Evolutionary conservation across 2,888 invertebrate genomes (phyloP).

Genomic region (Melieria crassipennis): DNA sequence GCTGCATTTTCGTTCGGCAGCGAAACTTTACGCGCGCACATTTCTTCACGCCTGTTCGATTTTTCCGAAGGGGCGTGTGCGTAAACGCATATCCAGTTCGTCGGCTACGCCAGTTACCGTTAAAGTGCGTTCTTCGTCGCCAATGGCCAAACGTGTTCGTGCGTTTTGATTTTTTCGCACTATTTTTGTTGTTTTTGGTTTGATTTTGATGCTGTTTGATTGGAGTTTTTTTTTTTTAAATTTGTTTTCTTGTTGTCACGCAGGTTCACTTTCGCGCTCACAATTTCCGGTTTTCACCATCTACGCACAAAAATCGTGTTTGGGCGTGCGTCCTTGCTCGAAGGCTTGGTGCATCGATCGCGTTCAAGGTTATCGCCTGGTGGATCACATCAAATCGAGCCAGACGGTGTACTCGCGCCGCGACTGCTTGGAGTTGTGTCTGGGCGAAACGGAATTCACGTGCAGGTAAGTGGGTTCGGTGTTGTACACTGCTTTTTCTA

Average conservation of each 20-base stretch:
- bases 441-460: conserved; percentile 89
- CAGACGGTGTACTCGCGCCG: conserved; percentile 82
- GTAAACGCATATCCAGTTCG: conserved; percentile 42
- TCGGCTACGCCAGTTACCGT: conserved; percentile 46
- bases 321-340: conserved; percentile 89
- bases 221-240: conserved; percentile 23
- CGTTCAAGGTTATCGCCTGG: conserved; percentile 86
- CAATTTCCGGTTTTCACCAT: conserved; percentile 97
- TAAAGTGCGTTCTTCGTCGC: conserved; percentile 14
- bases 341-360: conserved; percentile 95
- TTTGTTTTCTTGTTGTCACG: conserved; percentile 20
- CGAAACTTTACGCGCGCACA: conserved; percentile 36
- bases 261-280: conserved; percentile 90
- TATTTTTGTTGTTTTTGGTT: neutral
- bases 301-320: conserved; percentile 94
- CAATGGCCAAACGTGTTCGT: no score
- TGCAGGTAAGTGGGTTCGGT: conserved; percentile 79
- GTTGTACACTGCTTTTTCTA: neutral
- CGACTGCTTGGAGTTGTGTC: conserved; percentile 90
- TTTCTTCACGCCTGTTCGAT: conserved; percentile 60
- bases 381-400: conserved; percentile 81
- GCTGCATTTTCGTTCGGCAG: conserved; percentile 21
- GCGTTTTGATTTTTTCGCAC: no score
- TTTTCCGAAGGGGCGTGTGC: conserved; percentile 55
- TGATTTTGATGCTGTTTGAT: conserved; percentile 11